Conservation (phyloP, 2,888 invertebrate genomes). For the Proisotoma minuta region DNA sequence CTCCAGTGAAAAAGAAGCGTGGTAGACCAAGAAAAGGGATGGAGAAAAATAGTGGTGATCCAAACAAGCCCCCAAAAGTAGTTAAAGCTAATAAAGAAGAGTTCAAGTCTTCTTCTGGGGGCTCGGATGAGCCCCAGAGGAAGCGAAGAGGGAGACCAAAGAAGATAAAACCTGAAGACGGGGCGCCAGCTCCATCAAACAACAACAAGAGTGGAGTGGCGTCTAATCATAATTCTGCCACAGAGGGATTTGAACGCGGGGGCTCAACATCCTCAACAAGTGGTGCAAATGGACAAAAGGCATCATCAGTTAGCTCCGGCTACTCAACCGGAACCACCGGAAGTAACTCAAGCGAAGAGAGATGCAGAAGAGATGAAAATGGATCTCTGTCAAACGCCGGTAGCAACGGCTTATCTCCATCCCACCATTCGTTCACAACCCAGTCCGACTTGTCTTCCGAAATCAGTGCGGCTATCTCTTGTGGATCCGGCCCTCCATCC, state of each 20-base stretch:
- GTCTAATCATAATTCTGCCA: constrained; percentile 52
- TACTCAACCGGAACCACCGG: constrained; percentile 48
- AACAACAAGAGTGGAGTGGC: constrained; percentile 55
- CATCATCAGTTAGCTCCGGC: constrained; percentile 46
- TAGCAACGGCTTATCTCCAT: constrained; percentile 52
- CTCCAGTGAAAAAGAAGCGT: constrained; percentile 68
- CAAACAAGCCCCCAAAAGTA: constrained; percentile 6
- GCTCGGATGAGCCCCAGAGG: constrained; percentile 41
- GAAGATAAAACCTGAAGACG: constrained; percentile 60
- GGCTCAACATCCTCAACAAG: constrained; percentile 36
- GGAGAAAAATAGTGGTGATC: constrained; percentile 34
- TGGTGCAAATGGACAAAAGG: constrained; percentile 45
- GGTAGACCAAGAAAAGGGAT: constrained; percentile 57
- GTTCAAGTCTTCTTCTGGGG: not conserved
- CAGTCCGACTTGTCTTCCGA: constrained; percentile 72
- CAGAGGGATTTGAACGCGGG: constrained; percentile 39
- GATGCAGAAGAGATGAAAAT: constrained; percentile 42
- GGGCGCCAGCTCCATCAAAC: not conserved
- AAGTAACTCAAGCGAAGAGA: constrained; percentile 46
- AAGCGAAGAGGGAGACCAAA: constrained; percentile 84
- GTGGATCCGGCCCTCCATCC: constrained; percentile 63
- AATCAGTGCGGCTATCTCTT: constrained; percentile 72
- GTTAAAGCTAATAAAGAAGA: constrained; percentile 8
- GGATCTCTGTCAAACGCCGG: constrained; percentile 47
- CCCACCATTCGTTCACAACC: constrained; percentile 56